Percentiles rank a stretch among this genome's conserved stretches.
phyloP scores from a whole-genome alignment of 2,113 vertebrate genomes.

The Tachycineta bicolor region DNA sequence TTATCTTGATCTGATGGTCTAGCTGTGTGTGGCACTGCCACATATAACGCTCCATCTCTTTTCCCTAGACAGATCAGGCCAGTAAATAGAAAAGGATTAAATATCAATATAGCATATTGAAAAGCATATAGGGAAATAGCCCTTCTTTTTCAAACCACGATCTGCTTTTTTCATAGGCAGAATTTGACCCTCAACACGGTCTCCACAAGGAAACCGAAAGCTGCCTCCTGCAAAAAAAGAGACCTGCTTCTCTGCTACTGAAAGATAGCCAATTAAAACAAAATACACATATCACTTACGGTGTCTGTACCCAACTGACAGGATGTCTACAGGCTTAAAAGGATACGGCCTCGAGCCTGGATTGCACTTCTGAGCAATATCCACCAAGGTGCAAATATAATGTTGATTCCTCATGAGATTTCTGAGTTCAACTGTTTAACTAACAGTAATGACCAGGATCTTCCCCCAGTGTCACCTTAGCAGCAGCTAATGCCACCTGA shows the following conservation, averaged over 20 bases:
- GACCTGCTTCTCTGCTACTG: background rate
- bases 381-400: background rate
- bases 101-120: background rate
- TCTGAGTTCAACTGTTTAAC: background rate
- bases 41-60: background rate
- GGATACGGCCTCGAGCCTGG: background rate
- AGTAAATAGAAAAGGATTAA: background rate
- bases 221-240: background rate
- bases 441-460: background rate
- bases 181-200: background rate
- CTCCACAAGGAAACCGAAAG: background rate
- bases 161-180: background rate
- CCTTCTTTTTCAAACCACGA: background rate
- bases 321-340: background rate
- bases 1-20: conserved; percentile 64
- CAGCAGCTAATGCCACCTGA: background rate
- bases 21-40: background rate
- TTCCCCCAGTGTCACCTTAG: background rate
- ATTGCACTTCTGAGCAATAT: background rate
- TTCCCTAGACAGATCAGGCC: background rate
- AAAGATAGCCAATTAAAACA: background rate
- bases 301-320: background rate
- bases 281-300: background rate
- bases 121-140: background rate
- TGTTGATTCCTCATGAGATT: background rate